Conservation (phyloP, 2,113 vertebrate species). For the Melanerpes formicivorus region DNA sequence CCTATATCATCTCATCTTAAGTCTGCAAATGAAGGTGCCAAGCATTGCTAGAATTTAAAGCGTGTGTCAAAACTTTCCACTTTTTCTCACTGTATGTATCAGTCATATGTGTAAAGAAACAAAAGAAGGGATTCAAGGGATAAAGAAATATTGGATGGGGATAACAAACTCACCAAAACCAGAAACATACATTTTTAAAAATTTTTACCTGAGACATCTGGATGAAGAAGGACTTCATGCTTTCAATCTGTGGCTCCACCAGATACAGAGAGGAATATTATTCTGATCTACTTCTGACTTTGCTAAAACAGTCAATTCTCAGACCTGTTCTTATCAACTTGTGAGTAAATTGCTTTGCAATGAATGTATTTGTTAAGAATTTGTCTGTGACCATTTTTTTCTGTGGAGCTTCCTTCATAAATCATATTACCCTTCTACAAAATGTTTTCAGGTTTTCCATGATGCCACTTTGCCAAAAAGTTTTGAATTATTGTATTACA, state of each 20-base stretch:
- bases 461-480: not conserved
- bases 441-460: not conserved
- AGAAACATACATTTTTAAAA: not conserved
- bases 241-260: not conserved
- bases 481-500: not conserved
- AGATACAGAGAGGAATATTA: not conserved
- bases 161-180: not conserved
- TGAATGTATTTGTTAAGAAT: not conserved
- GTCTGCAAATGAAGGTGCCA: not conserved
- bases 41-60: not conserved
- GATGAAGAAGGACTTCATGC: not conserved
- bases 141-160: not conserved
- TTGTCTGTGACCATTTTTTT: not conserved
- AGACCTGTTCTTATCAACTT: not conserved
- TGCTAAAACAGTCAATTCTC: not conserved
- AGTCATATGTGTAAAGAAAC: not conserved
- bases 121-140: not conserved
- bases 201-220: not conserved
- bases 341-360: not conserved
- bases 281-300: not conserved
- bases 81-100: not conserved
- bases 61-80: not conserved
- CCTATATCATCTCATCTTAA: not conserved
- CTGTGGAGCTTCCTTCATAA: not conserved
- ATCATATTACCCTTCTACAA: not conserved